Base-by-base conservation (phyloP, 2,797 vertebrate species). In the Myoxocephalus aenaeus region DNA sequence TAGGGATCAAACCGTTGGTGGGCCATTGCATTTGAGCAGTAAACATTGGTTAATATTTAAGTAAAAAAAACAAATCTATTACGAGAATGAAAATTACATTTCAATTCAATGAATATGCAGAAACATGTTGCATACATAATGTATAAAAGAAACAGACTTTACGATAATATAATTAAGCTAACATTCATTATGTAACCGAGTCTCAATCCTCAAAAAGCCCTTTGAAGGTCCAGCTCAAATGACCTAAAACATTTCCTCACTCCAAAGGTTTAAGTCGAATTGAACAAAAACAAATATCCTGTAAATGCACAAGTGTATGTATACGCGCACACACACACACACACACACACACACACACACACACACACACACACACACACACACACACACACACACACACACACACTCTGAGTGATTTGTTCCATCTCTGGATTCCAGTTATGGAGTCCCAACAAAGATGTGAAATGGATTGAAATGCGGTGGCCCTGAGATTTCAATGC, bases 361-460 rank as follows among this genome's bases (percentile, higher is more conserved):
- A 46, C 2, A 44, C 54, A 38, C 10, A 38, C 38, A 3, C 46
- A 53, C 2, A 63, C 42, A 7, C 12, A 46, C 2, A 44, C 54
- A 38, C 10, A 38, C 38, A 3, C 46, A 53, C 2, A 63, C 42
- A 7, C 12, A 46, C 2, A 44, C 54, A 38, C 10, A 38, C 38
- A 3, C 46, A 53, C 2, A 63, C 42, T n/a, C 59, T 54, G 38
- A 56, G 15, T 57, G 44, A 68, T 13, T 65, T 32, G 32, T 64
- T 22, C 50, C 50, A 12, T 54, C 61, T 77, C 20, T 70, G 48
- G 18, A 59, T 48, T 73, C 32, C 57, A 73, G 62, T 57, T 32
- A 36, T 20, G 59, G 22, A 14, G 18, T 36, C 34, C 14, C 1
- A 34, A 51, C 13, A 42, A 48, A 51, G 22, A 57, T 71, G 32